A percentile compares a stretch with the other conserved stretches of the same genome.
Evolutionary conservation across 2,888 invertebrate genomes (phyloP).

Genomic region (Calameuta idolon): DNA sequence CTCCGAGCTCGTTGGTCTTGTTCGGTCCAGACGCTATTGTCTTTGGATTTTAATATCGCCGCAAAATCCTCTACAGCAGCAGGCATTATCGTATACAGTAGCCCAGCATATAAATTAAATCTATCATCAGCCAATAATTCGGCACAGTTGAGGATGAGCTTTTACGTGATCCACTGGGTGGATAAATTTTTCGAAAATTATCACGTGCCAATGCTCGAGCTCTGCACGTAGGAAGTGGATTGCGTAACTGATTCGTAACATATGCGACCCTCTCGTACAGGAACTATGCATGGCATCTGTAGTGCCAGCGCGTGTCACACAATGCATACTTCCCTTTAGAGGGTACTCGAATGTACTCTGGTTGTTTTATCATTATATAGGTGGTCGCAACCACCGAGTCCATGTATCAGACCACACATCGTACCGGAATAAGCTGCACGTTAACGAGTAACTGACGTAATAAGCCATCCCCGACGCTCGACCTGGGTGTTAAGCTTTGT

Average conservation of each 20-base stretch:
- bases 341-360: constrained; percentile 43
- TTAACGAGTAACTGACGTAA: constrained; percentile 48
- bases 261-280: constrained; percentile 54
- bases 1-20: background rate
- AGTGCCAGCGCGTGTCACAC: constrained; percentile 65
- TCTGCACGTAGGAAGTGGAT: constrained; percentile 16
- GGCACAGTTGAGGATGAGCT: background rate
- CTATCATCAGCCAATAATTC: background rate
- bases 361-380: constrained; percentile 48
- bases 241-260: constrained; percentile 61
- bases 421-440: constrained; percentile 33
- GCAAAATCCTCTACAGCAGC: background rate
- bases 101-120: background rate
- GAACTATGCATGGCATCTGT: constrained; percentile 58
- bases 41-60: background rate
- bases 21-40: background rate
- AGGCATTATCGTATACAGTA: background rate
- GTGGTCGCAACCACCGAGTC: constrained; percentile 35
- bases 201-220: background rate
- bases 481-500: background rate
- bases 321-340: constrained; percentile 59
- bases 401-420: constrained; percentile 44
- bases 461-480: constrained; percentile 29
- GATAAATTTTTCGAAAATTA: background rate
- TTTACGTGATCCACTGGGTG: background rate